A percentile compares a stretch with the other conserved stretches of the same genome.
Evolutionary conservation across 2,113 vertebrate species (phyloP).

Genomic region (Apistogramma diplotaenia): DNA sequence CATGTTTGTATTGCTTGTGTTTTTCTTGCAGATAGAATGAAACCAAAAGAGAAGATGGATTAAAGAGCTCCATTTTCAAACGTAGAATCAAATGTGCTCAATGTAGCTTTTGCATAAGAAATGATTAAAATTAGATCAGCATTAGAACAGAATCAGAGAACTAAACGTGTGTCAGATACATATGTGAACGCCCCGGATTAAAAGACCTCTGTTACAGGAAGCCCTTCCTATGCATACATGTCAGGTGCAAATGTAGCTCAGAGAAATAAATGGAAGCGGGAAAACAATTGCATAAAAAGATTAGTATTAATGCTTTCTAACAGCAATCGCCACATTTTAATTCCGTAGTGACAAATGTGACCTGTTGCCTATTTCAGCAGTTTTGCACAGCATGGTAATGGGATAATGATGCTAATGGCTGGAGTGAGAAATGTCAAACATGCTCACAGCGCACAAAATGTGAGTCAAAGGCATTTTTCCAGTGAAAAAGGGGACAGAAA

Average conservation of each 20-base stretch:
- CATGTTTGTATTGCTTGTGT: background rate
- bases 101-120: background rate
- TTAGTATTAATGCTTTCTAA: conserved; percentile 32
- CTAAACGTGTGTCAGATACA: background rate
- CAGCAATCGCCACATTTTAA: conserved; percentile 34
- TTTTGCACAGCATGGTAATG: conserved; percentile 46
- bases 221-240: too few relatives aligned
- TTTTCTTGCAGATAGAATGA: background rate
- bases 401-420: conserved; percentile 53
- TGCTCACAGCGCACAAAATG: background rate
- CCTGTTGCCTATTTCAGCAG: conserved; percentile 23
- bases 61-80: background rate
- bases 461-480: background rate
- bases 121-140: background rate
- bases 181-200: background rate
- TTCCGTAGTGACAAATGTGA: conserved; percentile 45
- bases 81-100: background rate
- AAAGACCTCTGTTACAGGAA: background rate
- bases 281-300: conserved; percentile 34
- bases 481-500: background rate
- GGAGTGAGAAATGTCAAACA: conserved; percentile 29
- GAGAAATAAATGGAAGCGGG: conserved; percentile 14
- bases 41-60: background rate
- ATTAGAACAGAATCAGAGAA: background rate
- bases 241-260: too few relatives aligned